These are phyloP conservation scores for Brienomyrus longianalis DNA, from an alignment of 2,113 vertebrate genomes.

Conservation along the genomic window DNA sequence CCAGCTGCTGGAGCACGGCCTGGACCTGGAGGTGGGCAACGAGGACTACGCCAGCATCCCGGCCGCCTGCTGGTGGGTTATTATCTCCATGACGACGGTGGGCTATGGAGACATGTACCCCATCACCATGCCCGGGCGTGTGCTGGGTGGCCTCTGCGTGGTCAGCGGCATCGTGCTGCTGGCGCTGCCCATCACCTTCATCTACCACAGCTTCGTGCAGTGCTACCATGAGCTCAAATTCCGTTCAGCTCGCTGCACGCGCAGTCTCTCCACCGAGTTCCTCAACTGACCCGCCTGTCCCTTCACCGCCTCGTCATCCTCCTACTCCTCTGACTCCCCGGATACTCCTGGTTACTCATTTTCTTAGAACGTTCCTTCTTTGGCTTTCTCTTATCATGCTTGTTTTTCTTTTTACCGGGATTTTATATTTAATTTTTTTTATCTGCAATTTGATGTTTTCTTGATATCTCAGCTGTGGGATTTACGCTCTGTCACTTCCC, in stretches of 20 bases:
- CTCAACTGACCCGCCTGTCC: constrained; percentile 66
- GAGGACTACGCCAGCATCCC: constrained; percentile 93
- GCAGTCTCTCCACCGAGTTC: constrained; percentile 76
- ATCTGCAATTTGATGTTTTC: not conserved
- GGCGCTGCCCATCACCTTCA: constrained; percentile 93
- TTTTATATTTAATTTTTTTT: not conserved
- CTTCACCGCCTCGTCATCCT: not conserved
- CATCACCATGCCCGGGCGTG: constrained; percentile 82
- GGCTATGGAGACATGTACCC: constrained; percentile 97
- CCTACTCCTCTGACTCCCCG: not conserved
- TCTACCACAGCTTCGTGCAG: constrained; percentile 96
- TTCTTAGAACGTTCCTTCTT: not conserved
- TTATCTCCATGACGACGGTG: constrained; percentile 98
- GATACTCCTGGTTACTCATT: not conserved
- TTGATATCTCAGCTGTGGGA: not conserved
- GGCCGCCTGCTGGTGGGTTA: constrained; percentile 96
- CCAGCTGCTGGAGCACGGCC: constrained; percentile 88
- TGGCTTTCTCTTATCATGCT: not conserved
- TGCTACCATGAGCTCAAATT: constrained; percentile 92
- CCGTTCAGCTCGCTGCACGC: constrained; percentile 72
- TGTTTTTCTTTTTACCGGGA: not conserved
- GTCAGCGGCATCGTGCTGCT: constrained; percentile 90
- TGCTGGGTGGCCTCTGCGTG: constrained; percentile 88
- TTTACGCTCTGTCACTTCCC: constrained; percentile 7
- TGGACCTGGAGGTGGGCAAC: constrained; percentile 82